Base-by-base conservation (phyloP, 1,140 invertebrate genomes). In the Drosophila lacteicornis region DNA sequence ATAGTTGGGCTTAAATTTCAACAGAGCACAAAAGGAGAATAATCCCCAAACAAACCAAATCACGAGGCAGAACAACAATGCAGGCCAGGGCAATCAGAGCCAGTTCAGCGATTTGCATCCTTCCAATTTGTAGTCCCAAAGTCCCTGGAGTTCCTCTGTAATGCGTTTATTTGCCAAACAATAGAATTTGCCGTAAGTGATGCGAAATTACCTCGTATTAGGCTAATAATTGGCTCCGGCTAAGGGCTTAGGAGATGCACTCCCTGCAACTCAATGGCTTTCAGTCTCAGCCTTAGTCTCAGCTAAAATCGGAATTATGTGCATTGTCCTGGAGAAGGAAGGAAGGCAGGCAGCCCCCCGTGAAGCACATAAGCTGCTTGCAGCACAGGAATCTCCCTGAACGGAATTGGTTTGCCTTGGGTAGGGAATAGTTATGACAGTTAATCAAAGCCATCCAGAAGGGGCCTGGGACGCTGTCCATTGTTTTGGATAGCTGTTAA, bases 401-500 rank as follows among this genome's bases (percentile, higher is more conserved):
- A 7, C 5, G 27, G 27, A 30, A 8, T 8, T 33, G 30, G 2
- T 33, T 2, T 7, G 27, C 19, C 15, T 5, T 6, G 33, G 42
- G 30, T n/a, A 43, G 12, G 50, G 17, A 22, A 43, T 11, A 80
- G 53, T 63, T 75, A 69, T 75, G 63, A 60, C 33, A 70, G 58
- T 75, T 67, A 75, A 57, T 77, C 63, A 61, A 56, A 61, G 43
- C 38, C 66, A 17, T 27, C 19, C 51, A 22, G 33, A 19, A 22
- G 8, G 38, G 19, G 40, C 51, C 38, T 12, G 38, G 17, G 51
- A 55, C 33, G 50, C 9, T n/a, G 8, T 2, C 27, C 17, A 22
- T 55, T 55, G 53, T 15, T 13, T 40, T 22, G 9, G 4, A 19
- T 13, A 19, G 12, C 53, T 40, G 53, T 56, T 56, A 11, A 25